Evolutionary conservation across 2,113 vertebrate genomes (phyloP).

Genomic region (Dendrocopos noguchii): DNA sequence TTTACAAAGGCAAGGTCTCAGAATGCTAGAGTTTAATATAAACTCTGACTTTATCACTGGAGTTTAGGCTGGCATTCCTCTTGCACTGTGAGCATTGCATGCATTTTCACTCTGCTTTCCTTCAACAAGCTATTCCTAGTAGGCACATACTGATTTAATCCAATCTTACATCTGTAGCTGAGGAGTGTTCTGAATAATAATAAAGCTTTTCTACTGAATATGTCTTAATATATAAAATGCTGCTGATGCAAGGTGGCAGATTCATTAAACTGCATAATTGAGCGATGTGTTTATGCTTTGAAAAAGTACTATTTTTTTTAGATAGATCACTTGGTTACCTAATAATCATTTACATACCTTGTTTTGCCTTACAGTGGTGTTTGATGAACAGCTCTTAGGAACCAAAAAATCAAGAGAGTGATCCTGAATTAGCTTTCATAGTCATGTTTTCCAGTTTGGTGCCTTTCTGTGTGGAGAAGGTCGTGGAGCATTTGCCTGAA

Average conservation of each 20-base stretch:
- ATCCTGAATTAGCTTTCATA: not conserved
- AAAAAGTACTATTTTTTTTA: slow-evolving; percentile 10
- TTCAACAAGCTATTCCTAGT: slow-evolving; percentile 56
- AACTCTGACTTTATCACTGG: not conserved
- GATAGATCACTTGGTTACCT: slow-evolving; percentile 33
- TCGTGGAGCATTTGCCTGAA: not conserved
- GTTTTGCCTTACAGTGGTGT: slow-evolving; percentile 2
- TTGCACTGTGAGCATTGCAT: not conserved
- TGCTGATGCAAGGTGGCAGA: slow-evolving; percentile 63
- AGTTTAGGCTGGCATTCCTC: not conserved
- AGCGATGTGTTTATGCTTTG: slow-evolving; percentile 42
- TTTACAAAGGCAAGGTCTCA: not conserved
- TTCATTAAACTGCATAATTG: slow-evolving; percentile 68
- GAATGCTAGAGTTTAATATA: not conserved
- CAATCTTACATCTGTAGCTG: slow-evolving; percentile 62
- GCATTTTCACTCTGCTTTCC: slow-evolving; percentile 46
- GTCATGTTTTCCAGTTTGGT: not conserved
- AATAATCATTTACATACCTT: slow-evolving; percentile 17
- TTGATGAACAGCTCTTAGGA: slow-evolving; percentile 30
- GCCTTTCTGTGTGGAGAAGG: not conserved
- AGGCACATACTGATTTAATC: slow-evolving; percentile 71
- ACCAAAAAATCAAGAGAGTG: slow-evolving; percentile 12
- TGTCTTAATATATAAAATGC: slow-evolving; percentile 69
- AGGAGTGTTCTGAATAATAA: slow-evolving; percentile 68
- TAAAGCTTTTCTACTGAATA: slow-evolving; percentile 58